phyloP scores from a whole-genome alignment of 2,888 invertebrate genomes.

The Eupithecia dodoneata region DNA sequence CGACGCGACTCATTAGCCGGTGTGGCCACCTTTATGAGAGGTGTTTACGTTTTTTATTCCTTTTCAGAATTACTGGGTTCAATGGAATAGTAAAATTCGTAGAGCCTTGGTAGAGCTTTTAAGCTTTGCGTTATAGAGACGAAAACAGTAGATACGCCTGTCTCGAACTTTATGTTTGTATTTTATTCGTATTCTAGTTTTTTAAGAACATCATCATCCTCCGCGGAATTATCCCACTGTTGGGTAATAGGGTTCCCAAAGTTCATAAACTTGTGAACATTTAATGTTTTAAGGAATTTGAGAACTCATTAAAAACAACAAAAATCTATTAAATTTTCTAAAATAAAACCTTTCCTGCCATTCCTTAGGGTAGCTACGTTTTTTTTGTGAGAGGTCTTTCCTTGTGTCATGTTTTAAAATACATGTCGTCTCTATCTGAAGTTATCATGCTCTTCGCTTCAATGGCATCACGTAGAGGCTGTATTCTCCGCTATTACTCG shows the following conservation, averaged over 20 bases:
- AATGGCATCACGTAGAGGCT: constrained; percentile 26
- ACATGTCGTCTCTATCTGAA: constrained; percentile 1
- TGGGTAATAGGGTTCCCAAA: too few species aligned
- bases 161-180: too few species aligned
- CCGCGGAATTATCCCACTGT: background rate
- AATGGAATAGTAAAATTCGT: constrained; percentile 47
- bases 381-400: background rate
- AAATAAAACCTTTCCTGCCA: background rate
- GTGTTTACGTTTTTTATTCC: constrained; percentile 62
- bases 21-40: constrained; percentile 78
- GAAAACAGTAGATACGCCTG: background rate
- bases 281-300: too few species aligned
- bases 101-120: background rate
- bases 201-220: background rate
- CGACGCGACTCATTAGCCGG: constrained; percentile 73
- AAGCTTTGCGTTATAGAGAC: background rate
- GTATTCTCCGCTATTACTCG: constrained; percentile 38
- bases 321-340: too few species aligned
- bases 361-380: background rate
- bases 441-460: constrained; percentile 11
- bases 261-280: too few species aligned
- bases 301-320: too few species aligned
- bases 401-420: background rate
- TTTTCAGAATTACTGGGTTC: constrained; percentile 53
- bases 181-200: background rate